A percentile compares a stretch with the other conserved stretches of the same genome.
These are phyloP conservation scores for Entomobrya multifasciata DNA, from an alignment of 2,888 invertebrate genomes.

Conservation along the genomic window DNA sequence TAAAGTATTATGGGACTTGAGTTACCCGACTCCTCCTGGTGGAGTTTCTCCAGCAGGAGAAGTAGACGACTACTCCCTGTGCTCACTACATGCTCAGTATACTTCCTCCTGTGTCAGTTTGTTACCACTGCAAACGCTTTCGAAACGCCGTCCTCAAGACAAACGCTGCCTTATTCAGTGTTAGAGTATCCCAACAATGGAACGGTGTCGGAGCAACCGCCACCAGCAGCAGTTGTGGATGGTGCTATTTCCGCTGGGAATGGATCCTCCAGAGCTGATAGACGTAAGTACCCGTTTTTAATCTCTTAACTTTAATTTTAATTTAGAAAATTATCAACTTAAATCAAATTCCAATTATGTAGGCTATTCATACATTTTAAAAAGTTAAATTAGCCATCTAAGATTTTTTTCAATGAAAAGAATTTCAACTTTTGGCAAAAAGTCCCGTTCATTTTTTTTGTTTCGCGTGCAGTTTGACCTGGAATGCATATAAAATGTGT, in stretches of 20 bases:
- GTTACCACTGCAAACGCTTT: constrained; percentile 67
- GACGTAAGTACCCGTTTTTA: constrained; percentile 77
- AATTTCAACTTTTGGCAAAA: background rate
- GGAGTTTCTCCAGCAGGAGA: constrained; percentile 63
- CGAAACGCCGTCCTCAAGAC: constrained; percentile 39
- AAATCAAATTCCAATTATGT: too few relatives aligned
- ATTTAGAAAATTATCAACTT: constrained; percentile 6
- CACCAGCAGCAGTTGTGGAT: constrained; percentile 70
- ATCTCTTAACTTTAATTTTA: too few relatives aligned
- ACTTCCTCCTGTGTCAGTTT: constrained; percentile 66
- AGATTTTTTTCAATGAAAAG: background rate
- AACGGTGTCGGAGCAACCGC: constrained; percentile 68
- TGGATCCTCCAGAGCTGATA: constrained; percentile 77
- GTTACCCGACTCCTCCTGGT: constrained; percentile 67
- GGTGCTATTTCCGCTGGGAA: constrained; percentile 74
- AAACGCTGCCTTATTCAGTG: constrained; percentile 61
- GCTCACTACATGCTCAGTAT: constrained; percentile 55
- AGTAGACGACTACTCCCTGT: constrained; percentile 61
- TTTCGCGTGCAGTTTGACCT: constrained; percentile 75
- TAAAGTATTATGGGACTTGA: constrained; percentile 72
- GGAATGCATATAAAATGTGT: constrained; percentile 70
- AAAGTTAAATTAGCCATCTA: background rate
- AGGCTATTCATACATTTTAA: background rate
- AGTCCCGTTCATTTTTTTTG: background rate
- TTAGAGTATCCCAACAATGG: constrained; percentile 75